Evolutionary conservation across 2,113 vertebrate species (phyloP), one percentile per base, ranked within the genome.

Genomic region (Gallinago media): DNA sequence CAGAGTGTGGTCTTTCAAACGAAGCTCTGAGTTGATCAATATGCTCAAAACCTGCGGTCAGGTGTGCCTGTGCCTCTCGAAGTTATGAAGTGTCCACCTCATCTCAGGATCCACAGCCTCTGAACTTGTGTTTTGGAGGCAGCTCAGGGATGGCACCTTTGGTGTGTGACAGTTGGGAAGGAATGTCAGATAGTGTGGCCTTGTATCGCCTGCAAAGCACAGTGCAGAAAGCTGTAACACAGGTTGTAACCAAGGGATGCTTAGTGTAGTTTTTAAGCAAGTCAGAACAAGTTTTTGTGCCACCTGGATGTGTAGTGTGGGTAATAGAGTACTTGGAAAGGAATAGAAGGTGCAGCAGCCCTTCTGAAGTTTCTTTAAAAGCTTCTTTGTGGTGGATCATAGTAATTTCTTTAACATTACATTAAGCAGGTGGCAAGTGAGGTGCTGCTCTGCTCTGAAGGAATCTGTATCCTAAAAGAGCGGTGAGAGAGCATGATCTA

Each of bases 301-400:
- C 32, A 66, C 40, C 34, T 56, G 85, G 81, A 81, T 79, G 58
- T 38, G 44, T 42, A 62, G 58, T 1, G 19, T 85, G 82, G 78
- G 67, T 44, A 76, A 76, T 75, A 50, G 66, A 73, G 58, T n/a
- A 36, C 77, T 75, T 85, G 88, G 82, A 44, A 77, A 73, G 73
- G 44, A 72, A 20, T 25, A 8, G 10, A n/a, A 76, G 71, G 49
- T 58, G 40, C 68, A 85, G 74, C 74, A 94, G 67, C 63, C 88
- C 22, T 80, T 62, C 55, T 77, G 67, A 70, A 40, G 54, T 5
- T 42, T 42, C 56, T 79, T 56, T 50, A 20, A 40, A 76, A 88
- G 63, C 62, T 85, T 63, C 29, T 29, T 62, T 19, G 77, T 82
- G 62, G 56, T 32, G 59, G 73, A 62, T 82, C 70, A 49, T 52